Percentiles rank a stretch among this genome's conserved stretches.
Conservation (phyloP, 2,797 vertebrate genomes). For the Tadarida brasiliensis region DNA sequence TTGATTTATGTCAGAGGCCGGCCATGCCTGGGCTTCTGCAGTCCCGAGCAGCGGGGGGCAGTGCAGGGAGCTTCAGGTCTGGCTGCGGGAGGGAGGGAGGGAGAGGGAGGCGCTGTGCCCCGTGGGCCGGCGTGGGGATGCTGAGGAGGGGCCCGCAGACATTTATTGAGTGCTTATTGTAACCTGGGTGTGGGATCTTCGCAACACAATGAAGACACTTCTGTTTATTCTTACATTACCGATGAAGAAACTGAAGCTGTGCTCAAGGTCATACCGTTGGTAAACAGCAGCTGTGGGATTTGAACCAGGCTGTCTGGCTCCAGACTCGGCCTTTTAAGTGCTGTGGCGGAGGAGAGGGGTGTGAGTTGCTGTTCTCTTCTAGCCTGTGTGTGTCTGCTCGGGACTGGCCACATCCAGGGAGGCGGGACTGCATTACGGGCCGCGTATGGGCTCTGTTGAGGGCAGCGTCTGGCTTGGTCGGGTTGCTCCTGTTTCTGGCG, state of each 20-base stretch:
- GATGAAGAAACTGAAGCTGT: background rate
- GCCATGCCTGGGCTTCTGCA: background rate
- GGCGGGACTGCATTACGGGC: background rate
- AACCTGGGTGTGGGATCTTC: rapidly evolving
- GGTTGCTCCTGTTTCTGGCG: background rate
- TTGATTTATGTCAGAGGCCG: constrained; percentile 53
- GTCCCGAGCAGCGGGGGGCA: background rate
- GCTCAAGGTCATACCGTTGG: background rate
- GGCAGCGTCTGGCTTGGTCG: background rate
- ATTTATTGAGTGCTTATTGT: background rate
- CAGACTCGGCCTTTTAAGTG: background rate
- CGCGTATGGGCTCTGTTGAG: background rate
- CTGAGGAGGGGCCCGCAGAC: background rate
- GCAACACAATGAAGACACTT: background rate
- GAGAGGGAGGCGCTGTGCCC: background rate
- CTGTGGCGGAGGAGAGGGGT: background rate
- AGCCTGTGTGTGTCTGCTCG: background rate
- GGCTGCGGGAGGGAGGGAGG: background rate
- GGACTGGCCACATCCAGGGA: background rate
- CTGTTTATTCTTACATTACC: background rate
- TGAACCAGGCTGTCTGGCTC: background rate
- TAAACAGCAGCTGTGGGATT: rapidly evolving
- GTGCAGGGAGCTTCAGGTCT: background rate
- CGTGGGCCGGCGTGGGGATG: rapidly evolving
- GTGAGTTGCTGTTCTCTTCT: background rate